A percentile compares a stretch with the other conserved stretches of the same genome.
Conservation (phyloP, 1,140 invertebrate species). For the Aphis gossypii region DNA sequence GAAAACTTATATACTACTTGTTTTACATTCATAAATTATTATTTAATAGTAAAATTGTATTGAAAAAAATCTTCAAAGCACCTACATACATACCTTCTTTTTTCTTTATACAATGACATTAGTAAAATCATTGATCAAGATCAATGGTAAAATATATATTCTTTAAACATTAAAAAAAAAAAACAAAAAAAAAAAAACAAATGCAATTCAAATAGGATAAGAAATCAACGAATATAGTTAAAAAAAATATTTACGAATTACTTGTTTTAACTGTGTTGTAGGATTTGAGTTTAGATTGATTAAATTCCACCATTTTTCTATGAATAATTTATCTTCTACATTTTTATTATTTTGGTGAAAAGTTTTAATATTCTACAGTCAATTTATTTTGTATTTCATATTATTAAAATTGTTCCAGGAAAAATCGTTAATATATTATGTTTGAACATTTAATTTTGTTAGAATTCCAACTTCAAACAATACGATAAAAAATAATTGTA, state of each 20-base stretch:
- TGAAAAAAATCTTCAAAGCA: neutral
- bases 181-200: neutral
- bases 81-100: neutral
- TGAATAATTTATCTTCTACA: neutral
- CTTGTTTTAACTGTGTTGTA: neutral
- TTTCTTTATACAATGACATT: neutral
- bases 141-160: neutral
- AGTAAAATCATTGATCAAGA: neutral
- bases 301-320: neutral
- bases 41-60: neutral
- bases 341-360: neutral
- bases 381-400: neutral
- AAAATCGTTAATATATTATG: too few species aligned
- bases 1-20: neutral
- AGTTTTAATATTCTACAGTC: neutral
- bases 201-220: too few species aligned
- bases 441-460: neutral
- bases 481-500: neutral
- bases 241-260: neutral
- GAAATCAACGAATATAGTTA: neutral
- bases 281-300: neutral
- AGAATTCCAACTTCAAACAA: neutral
- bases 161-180: neutral
- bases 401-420: neutral
- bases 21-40: constrained; percentile 10